Percentiles rank a stretch among this genome's conserved stretches.
Conservation (phyloP, 2,888 invertebrate genomes). For the Eurois occulta region DNA sequence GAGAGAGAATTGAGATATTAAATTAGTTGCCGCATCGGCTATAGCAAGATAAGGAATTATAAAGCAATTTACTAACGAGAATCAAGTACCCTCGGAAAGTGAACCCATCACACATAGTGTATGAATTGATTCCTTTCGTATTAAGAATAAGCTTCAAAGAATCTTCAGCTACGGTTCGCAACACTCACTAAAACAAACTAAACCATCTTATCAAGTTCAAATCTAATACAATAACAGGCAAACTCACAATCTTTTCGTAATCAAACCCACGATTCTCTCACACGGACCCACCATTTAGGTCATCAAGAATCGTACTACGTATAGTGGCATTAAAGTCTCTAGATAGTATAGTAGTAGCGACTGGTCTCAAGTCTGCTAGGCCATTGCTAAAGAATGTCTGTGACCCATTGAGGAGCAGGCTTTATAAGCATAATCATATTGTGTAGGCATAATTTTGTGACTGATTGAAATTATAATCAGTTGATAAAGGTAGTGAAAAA, state of each 20-base stretch:
- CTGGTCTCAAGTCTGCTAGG: slow-evolving; percentile 32
- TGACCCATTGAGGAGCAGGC: slow-evolving; percentile 44
- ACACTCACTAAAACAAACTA: neutral
- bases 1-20: neutral
- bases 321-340: slow-evolving; percentile 26
- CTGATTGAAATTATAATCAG: slow-evolving; percentile 18
- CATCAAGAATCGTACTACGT: slow-evolving; percentile 40
- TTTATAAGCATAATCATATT: slow-evolving; percentile 30
- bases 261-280: slow-evolving; percentile 28
- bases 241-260: slow-evolving; percentile 4
- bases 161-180: too few species aligned
- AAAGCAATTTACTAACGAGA: neutral
- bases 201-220: neutral
- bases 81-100: neutral
- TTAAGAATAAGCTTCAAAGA: neutral
- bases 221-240: slow-evolving; percentile 14
- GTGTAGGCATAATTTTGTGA: neutral
- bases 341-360: slow-evolving; percentile 7
- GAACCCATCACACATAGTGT: neutral
- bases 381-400: slow-evolving; percentile 53
- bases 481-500: neutral
- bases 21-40: neutral
- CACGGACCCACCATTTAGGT: slow-evolving; percentile 43
- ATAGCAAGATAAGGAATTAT: neutral
- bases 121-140: neutral